phyloP scores from a whole-genome alignment of 2,888 invertebrate genomes.

The Escarpia spicata region DNA sequence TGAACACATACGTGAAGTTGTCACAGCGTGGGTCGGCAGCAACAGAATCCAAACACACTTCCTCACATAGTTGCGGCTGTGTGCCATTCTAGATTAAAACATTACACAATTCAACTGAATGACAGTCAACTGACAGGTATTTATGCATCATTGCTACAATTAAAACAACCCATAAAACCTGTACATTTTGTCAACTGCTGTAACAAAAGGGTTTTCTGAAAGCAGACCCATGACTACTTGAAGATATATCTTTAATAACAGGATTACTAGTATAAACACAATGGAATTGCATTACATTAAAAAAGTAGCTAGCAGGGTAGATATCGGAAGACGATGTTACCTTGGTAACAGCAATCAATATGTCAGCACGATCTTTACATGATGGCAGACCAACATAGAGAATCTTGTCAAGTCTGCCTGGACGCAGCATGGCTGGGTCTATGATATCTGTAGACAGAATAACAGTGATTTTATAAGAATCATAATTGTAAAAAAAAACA shows the following conservation, averaged over 20 bases:
- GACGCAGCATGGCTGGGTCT: constrained; percentile 91
- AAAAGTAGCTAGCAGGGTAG: not conserved
- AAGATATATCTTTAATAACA: not conserved
- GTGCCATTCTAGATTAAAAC: constrained; percentile 75
- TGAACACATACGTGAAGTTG: constrained; percentile 76
- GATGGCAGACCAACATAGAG: constrained; percentile 74
- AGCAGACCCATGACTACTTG: not conserved
- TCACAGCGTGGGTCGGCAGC: constrained; percentile 76
- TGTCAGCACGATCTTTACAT: constrained; percentile 82
- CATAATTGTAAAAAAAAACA: not conserved
- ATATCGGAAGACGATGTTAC: constrained; percentile 63
- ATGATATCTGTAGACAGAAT: constrained; percentile 75
- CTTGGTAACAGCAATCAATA: constrained; percentile 88
- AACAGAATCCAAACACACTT: constrained; percentile 79
- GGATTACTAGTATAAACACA: not conserved
- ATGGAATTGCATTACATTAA: not conserved
- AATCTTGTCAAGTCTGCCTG: constrained; percentile 75
- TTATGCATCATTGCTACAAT: not conserved
- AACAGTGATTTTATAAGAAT: not conserved
- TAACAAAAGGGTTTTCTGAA: not conserved
- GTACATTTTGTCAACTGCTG: not conserved
- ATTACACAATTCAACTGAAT: not conserved
- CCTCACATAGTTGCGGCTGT: constrained; percentile 78
- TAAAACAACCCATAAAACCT: not conserved
- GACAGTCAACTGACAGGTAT: not conserved